phyloP scores from a whole-genome alignment of 2,888 invertebrate genomes.

The Epiblema foenella region DNA sequence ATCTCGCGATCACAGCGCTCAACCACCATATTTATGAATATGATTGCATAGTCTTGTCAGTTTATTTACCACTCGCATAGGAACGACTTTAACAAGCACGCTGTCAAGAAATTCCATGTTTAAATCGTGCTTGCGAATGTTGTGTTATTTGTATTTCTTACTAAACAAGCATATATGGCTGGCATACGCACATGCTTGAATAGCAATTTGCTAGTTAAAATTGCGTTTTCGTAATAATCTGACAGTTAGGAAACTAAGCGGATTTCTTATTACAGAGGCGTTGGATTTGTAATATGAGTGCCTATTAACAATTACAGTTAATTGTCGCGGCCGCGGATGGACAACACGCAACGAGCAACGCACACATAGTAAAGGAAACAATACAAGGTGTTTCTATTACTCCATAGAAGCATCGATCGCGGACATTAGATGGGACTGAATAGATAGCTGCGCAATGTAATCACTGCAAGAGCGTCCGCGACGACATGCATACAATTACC shows the following conservation, averaged over 20 bases:
- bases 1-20: slow-evolving; percentile 53
- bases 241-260: slow-evolving; percentile 6
- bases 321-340: slow-evolving; percentile 18
- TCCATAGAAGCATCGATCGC: slow-evolving; percentile 69
- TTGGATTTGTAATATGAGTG: slow-evolving; percentile 24
- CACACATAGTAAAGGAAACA: slow-evolving; percentile 45
- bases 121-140: slow-evolving; percentile 30
- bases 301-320: slow-evolving; percentile 18
- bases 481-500: slow-evolving; percentile 51
- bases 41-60: slow-evolving; percentile 48
- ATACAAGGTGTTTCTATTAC: slow-evolving; percentile 54
- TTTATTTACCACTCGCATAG: slow-evolving; percentile 43
- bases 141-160: slow-evolving; percentile 38
- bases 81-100: slow-evolving; percentile 39
- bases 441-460: slow-evolving; percentile 69
- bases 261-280: not conserved
- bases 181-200: slow-evolving; percentile 9
- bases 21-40: slow-evolving; percentile 54
- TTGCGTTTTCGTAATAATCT: slow-evolving; percentile 20
- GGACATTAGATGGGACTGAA: slow-evolving; percentile 64
- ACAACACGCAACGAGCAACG: slow-evolving; percentile 22
- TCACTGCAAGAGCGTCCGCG: slow-evolving; percentile 57
- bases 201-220: slow-evolving; percentile 24
- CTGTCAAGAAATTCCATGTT: slow-evolving; percentile 35
- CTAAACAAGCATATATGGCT: slow-evolving; percentile 27